Evolutionary conservation across 2,888 invertebrate species (phyloP).

Genomic region (Lottia gigantea): DNA sequence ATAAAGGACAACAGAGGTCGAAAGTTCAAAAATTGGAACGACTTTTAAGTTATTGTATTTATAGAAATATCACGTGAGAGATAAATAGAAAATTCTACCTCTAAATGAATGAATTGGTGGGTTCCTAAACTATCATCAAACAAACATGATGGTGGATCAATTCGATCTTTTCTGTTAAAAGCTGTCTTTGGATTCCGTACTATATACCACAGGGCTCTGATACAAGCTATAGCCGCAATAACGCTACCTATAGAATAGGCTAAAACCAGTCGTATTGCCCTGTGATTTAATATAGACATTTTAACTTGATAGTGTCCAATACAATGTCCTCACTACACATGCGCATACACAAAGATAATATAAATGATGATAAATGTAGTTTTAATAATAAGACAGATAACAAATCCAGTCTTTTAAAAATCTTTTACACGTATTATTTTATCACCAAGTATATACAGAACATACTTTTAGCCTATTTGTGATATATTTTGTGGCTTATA

Average conservation of each 20-base stretch:
- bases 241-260: background rate
- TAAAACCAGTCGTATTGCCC: background rate
- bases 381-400: no score
- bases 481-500: no score
- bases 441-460: no score
- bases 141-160: slow-evolving; percentile 40
- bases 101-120: slow-evolving; percentile 44
- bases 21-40: no score
- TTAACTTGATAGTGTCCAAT: background rate
- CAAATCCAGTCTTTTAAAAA: no score
- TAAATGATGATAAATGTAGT: no score
- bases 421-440: no score
- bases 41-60: no score
- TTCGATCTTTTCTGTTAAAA: slow-evolving; percentile 33
- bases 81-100: slow-evolving; percentile 29
- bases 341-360: no score
- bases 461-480: no score
- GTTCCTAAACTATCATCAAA: slow-evolving; percentile 42
- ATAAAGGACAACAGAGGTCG: no score
- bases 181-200: slow-evolving; percentile 13
- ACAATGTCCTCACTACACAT: no score
- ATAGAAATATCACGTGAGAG: background rate
- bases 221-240: background rate
- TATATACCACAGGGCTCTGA: background rate
- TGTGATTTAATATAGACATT: background rate